Evolutionary conservation across 2,113 vertebrate species (phyloP), one percentile per base, ranked within the genome.

Genomic region (Mirounga angustirostris): DNA sequence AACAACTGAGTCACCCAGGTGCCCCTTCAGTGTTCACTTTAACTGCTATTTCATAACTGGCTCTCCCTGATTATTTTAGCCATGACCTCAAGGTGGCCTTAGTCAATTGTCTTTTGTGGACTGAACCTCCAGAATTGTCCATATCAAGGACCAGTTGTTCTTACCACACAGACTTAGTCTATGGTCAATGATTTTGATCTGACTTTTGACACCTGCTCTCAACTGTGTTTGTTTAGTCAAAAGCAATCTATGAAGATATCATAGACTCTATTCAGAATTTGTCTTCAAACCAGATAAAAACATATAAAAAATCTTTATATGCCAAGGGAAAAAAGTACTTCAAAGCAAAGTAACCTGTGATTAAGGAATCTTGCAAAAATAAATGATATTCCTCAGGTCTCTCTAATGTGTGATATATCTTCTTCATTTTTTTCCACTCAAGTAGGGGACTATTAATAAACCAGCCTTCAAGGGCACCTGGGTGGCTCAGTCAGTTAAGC

Each of bases 351-450:
- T 71, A 58, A 50, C 0, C 7, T 71, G 54, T 81, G 46, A 95
- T 92, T 79, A 73, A 76, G 21, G 61, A 73, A 78, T 67, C 11
- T 84, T 79, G 21, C 30, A 82, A 95, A 97, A 97, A 69, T 71
- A 81, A 89, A 91, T 24, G 8, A 9, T 36, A 56, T 73, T 4
- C 2, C 14, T 50, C 18, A 69, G 54, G 6, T 15, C 8, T 83
- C 43, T 28, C 54, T 89, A 40, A 84, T 54, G 43, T 33, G 16
- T 71, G 24, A 36, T 84, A n/a, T 63, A 52, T 58, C 18, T 33
- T 93, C 94, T 71, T 94, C 2, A 0, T 80, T 87, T 92, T 71
- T 71, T 52, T 46, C 65, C 19, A 36, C 10, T 91, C 16, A 95
- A 61, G 58, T 74, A 94, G 36, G 74, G 1, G 9, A 3, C 8